Percentiles rank a stretch among this genome's conserved stretches.
These are phyloP conservation scores for Pangasianodon hypophthalmus DNA, from an alignment of 2,113 vertebrate genomes.

Conservation along the genomic window DNA sequence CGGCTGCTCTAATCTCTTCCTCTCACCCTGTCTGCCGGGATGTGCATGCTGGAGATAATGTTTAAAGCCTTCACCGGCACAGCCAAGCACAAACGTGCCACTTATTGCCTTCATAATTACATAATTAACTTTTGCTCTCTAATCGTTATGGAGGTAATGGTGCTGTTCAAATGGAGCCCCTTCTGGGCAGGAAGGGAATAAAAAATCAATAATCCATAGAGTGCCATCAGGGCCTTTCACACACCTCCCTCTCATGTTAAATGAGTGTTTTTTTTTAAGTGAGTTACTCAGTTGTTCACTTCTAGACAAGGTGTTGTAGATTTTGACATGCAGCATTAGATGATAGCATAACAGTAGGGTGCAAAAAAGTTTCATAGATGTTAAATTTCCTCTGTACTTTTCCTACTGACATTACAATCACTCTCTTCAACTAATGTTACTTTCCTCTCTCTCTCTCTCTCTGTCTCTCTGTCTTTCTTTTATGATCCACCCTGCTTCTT, in stretches of 20 bases:
- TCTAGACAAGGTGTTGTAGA: conserved; percentile 31
- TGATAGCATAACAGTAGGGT: conserved; percentile 10
- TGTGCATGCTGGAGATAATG: conserved; percentile 88
- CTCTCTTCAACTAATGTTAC: background rate
- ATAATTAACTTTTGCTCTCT: conserved; percentile 99
- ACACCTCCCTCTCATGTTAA: conserved; percentile 11
- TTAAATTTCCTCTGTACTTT: background rate
- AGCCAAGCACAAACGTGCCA: conserved; percentile 93
- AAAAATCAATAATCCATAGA: conserved; percentile 99
- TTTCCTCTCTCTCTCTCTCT: background rate
- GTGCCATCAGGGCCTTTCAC: conserved; percentile 82
- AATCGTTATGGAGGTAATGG: conserved; percentile 97
- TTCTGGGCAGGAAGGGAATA: conserved; percentile 89
- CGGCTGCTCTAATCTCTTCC: conserved; percentile 78
- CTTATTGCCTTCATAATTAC: conserved; percentile 98
- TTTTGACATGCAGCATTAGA: conserved; percentile 26
- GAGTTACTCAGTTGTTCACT: conserved; percentile 20
- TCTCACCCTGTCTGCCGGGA: conserved; percentile 88
- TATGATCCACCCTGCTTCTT: conserved; percentile 77
- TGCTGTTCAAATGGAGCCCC: conserved; percentile 91
- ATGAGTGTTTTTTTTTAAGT: conserved; percentile 64
- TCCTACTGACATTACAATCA: conserved; percentile 8
- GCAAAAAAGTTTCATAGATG: conserved; percentile 18
- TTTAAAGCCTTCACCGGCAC: conserved; percentile 91
- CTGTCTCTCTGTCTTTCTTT: conserved; percentile 67